phyloP scores from a whole-genome alignment of 2,113 vertebrate genomes.

The Muscicapa adusta region DNA sequence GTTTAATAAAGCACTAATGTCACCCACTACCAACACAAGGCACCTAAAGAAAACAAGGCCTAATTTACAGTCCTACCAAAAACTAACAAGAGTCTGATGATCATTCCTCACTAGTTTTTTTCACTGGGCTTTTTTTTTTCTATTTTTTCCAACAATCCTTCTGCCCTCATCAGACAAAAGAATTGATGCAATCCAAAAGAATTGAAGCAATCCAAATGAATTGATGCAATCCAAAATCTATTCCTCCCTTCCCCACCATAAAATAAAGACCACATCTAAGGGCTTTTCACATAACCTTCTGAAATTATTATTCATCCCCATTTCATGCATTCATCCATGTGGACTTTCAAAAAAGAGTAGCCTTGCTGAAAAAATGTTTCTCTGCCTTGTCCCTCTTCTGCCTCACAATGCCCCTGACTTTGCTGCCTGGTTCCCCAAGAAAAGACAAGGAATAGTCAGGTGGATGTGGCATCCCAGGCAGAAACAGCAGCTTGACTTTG shows the following conservation, averaged over 20 bases:
- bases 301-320: not conserved
- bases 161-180: not conserved
- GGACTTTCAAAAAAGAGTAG: not conserved
- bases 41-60: slow-evolving; percentile 28
- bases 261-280: not conserved
- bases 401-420: not conserved
- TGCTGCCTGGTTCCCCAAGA: not conserved
- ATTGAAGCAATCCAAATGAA: not conserved
- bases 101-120: not conserved
- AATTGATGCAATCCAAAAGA: not conserved
- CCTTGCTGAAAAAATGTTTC: not conserved
- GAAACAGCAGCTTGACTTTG: not conserved
- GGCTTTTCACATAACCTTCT: not conserved
- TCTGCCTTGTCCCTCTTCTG: not conserved
- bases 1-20: slow-evolving; percentile 38
- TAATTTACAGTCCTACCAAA: slow-evolving; percentile 3
- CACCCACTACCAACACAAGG: not conserved
- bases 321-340: not conserved
- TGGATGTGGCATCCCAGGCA: not conserved
- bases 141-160: not conserved
- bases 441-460: not conserved
- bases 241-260: not conserved
- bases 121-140: fast-evolving
- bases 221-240: not conserved
- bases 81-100: not conserved